Conservation (phyloP, 2,113 vertebrate species). For the Brachyistius frenatus region DNA sequence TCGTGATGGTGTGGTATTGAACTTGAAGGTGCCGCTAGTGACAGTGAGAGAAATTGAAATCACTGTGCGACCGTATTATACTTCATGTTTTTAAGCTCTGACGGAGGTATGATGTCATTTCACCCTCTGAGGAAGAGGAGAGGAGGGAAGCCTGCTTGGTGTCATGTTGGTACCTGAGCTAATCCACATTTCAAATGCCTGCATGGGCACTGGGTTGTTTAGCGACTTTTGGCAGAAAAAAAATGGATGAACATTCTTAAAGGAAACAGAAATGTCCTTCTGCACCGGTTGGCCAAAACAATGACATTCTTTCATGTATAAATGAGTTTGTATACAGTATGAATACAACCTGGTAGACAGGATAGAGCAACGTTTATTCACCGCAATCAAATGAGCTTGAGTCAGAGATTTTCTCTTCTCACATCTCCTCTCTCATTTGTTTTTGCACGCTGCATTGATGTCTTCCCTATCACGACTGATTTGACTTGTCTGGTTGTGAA, state of each 20-base stretch:
- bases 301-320: neutral
- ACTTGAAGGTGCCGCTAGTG: neutral
- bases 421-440: constrained; percentile 59
- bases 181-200: constrained; percentile 41
- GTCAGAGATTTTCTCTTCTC: constrained; percentile 44
- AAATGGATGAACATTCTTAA: constrained; percentile 24
- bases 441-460: constrained; percentile 55
- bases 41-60: constrained; percentile 34
- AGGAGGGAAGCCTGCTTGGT: constrained; percentile 38
- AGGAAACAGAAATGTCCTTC: constrained; percentile 27
- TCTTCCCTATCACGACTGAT: constrained; percentile 68
- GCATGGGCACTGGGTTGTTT: constrained; percentile 17
- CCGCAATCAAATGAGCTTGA: constrained; percentile 53
- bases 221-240: constrained; percentile 26
- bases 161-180: constrained; percentile 41
- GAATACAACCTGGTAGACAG: constrained; percentile 19
- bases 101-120: constrained; percentile 61
- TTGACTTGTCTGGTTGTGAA: constrained; percentile 74
- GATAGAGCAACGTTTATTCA: constrained; percentile 35
- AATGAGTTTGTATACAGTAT: neutral
- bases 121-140: constrained; percentile 58
- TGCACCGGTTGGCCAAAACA: constrained; percentile 19
- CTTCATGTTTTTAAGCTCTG: constrained; percentile 39
- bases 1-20: constrained; percentile 2
- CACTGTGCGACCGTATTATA: constrained; percentile 16